Conservation (phyloP, 2,797 vertebrate species). For the Mareca penelope region DNA sequence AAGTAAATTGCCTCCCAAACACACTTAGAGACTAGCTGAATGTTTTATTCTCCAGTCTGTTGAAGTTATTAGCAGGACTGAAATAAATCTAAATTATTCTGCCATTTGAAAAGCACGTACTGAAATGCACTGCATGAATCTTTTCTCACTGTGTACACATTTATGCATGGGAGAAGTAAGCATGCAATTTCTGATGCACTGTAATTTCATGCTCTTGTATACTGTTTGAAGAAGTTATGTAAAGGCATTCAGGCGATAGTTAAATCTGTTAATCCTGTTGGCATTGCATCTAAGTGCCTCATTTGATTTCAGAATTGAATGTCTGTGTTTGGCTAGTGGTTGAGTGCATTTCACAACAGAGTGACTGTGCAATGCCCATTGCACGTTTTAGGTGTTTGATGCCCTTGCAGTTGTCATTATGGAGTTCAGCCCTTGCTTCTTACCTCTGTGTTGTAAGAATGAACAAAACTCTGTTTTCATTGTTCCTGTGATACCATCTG, state of each 20-base stretch:
- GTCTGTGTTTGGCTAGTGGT: background rate
- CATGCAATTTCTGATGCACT: background rate
- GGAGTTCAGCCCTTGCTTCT: background rate
- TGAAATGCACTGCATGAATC: background rate
- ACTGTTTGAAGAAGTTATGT: background rate
- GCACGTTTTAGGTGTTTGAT: background rate
- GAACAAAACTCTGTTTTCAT: background rate
- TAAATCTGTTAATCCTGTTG: background rate
- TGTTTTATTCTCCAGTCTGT: background rate
- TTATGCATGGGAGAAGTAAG: background rate
- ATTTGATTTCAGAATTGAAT: background rate
- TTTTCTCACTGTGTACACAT: background rate
- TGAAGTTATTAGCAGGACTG: background rate
- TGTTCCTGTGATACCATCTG: background rate
- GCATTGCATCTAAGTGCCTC: background rate
- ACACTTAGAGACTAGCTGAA: background rate
- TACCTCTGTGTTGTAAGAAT: background rate
- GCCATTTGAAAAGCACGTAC: background rate
- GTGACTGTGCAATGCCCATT: background rate
- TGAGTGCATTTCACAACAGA: background rate
- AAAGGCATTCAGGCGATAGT: background rate
- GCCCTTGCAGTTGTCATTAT: rapidly evolving
- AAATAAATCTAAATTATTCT: conserved; percentile 17
- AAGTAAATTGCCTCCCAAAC: background rate
- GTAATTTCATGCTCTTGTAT: background rate